Evolutionary conservation across 1,140 invertebrate genomes (phyloP), one percentile per base, ranked within the genome.

Genomic region (Drosophila micromelanica): DNA sequence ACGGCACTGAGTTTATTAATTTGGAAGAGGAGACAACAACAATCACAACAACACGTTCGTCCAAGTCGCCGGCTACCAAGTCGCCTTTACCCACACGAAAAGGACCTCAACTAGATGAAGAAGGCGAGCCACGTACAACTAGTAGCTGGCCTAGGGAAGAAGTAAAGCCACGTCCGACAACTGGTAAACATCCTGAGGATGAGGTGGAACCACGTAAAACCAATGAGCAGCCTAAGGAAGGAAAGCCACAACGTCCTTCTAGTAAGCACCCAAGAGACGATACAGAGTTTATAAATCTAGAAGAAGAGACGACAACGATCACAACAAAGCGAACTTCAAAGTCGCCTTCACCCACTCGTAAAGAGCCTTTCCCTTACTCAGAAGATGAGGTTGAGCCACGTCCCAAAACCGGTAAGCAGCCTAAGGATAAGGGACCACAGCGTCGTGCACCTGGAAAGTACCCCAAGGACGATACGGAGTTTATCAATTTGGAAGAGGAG

Each of bases 81-180:
- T 64, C 78, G 2, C 62, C 73, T 3, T 55, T 80, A 12, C 73
- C 72, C 0, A 57, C 48, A 11, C 75, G 67, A 1, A 78, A 60
- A 23, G 56, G 45, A 5, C 20, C 61, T 0, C 20, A 23, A 2
- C 3, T 3, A 2, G 20, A 23, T 23, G 20, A 23, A 2, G 20
- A 23, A 23, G 20, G 2, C 2, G 20, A 23, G 20, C 20, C 20
- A 3, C 20, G 20, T 23, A 23, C 20, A 23, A 23, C 20, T 23
- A 3, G 20, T 23, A 23, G 3, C 20, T 23, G 20, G 20, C 20
- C 20, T 2, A 23, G 3, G 2, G 20, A 23, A 3, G 20, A 23
- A 23, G 20, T 23, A 9, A n/a, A 51, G 35, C 40, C 57, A 2
- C 13, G 37, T 27, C 38, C 42, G 35, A 17, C 15, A 46, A 11